phyloP scores from a whole-genome alignment of 2,113 vertebrate genomes.

The Alces alces region DNA sequence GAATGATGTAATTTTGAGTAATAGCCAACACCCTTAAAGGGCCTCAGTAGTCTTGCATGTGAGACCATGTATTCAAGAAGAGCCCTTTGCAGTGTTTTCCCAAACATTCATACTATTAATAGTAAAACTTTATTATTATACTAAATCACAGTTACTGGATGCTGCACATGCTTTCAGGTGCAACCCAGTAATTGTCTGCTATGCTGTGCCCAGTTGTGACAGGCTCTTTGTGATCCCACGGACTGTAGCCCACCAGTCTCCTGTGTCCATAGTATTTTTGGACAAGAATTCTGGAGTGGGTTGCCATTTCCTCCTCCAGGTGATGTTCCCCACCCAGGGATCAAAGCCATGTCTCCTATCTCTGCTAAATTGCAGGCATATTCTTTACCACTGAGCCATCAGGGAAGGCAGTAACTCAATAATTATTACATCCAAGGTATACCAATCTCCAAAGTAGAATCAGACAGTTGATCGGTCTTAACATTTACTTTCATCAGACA shows the following conservation, averaged over 20 bases:
- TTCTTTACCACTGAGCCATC: not conserved
- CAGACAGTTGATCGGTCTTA: not conserved
- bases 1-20: not conserved
- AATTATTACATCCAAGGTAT: not conserved
- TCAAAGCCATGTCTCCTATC: not conserved
- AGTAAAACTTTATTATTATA: not conserved
- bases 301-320: not conserved
- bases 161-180: not conserved
- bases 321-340: not conserved
- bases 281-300: not conserved
- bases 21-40: not conserved
- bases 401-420: not conserved
- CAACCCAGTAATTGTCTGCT: not conserved
- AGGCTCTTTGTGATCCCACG: not conserved
- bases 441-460: not conserved
- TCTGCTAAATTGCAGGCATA: not conserved
- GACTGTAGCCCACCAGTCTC: not conserved
- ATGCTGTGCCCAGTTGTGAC: not conserved
- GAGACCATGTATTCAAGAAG: not conserved
- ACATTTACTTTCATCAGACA: not conserved
- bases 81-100: not conserved
- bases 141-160: not conserved
- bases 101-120: not conserved
- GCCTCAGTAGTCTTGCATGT: not conserved
- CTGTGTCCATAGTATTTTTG: not conserved